These are phyloP conservation scores for Enteromius radiatus DNA, from an alignment of 2,797 vertebrate genomes.

Conservation along the genomic window DNA sequence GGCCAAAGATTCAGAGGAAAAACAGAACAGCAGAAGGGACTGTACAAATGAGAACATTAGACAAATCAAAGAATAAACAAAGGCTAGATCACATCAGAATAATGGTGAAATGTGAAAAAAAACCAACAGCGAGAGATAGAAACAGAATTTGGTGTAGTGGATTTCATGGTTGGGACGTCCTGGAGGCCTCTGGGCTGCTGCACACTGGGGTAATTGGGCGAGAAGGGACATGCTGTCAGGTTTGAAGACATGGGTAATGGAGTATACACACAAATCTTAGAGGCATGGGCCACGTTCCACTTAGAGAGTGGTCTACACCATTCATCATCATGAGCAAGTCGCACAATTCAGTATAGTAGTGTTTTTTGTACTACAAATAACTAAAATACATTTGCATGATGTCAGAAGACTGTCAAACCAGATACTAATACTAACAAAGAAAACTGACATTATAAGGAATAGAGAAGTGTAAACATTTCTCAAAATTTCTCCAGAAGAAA, in stretches of 20 bases:
- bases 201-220: constrained; percentile 42
- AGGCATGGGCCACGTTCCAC: constrained; percentile 10
- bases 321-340: constrained; percentile 23
- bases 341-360: background rate
- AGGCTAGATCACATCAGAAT: background rate
- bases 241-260: constrained; percentile 42
- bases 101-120: background rate
- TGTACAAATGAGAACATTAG: constrained; percentile 18
- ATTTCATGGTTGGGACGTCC: constrained; percentile 34
- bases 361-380: background rate
- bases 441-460: background rate
- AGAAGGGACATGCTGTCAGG: constrained; percentile 25
- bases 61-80: background rate
- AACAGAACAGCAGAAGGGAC: background rate
- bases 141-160: background rate
- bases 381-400: constrained; percentile 12
- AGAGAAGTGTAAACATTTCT: background rate
- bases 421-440: background rate
- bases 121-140: background rate
- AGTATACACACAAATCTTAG: constrained; percentile 47
- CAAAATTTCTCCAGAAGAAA: background rate
- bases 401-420: background rate
- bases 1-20: constrained; percentile 28
- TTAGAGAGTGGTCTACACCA: constrained; percentile 15
- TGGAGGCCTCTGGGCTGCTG: constrained; percentile 36